Base-by-base conservation (phyloP, 2,113 vertebrate species). In the Microcebus lehilahytsara region DNA sequence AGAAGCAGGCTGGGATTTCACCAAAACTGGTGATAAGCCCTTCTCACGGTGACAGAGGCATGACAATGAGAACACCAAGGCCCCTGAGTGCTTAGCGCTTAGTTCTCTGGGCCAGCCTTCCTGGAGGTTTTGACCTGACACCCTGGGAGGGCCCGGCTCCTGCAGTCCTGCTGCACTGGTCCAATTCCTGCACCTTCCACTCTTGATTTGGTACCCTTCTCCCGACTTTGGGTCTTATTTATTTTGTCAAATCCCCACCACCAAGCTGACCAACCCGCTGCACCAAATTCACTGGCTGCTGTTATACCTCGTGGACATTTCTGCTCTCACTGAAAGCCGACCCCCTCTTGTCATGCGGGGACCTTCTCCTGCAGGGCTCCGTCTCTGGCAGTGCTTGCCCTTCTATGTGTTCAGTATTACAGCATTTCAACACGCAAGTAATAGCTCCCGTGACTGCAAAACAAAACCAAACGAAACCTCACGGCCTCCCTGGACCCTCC, bases 221-320 rank as follows among this genome's bases (percentile, higher is more conserved):
- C n/a, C 37, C 13, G 6, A 34, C 13, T 16, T 14, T 64, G 9
- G 1, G 13, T 25, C 34, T 69, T 79, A 42, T 16, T 23, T 19
- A 22, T n/a, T 49, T 56, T 67, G 53, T 86, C 60, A 14, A 46
- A 83, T 19, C 19, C 64, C 46, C 64, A 58, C 51, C 14, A 32
- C 37, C 23, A n/a, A 27, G 71, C 12, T 17, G 17, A 37, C n/a
- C 6, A 11, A 23, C 40, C 74, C 22, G 9, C 37, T 34, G 42
- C 51, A 42, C 32, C 67, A 4, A 40, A 32, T 6, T 42, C 22
- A 20, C 6, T 20, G 13, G 30, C 27, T 20, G 27, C 74, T 51
- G 6, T 16, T 10, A 32, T 9, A 77, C 51, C 8, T 53, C 42
- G 10, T 9, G 13, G n/a, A n/a, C 0, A 0, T 34, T 25, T 6